Evolutionary conservation across 2,113 vertebrate species (phyloP).

Genomic region (Chelonoidis abingdonii): DNA sequence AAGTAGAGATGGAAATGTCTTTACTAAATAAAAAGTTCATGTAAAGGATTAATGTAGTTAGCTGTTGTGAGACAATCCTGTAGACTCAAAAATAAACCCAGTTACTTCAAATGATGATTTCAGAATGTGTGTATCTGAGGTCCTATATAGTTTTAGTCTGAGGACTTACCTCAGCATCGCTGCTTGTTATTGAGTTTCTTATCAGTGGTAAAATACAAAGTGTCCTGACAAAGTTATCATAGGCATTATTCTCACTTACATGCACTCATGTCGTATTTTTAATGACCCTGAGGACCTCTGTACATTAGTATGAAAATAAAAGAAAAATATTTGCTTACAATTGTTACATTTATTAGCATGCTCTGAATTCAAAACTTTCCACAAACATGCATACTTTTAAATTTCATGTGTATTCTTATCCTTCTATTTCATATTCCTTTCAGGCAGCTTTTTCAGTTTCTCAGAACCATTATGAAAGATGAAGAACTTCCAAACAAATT

Average conservation of each 20-base stretch:
- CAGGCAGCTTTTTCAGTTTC: slow-evolving; percentile 45
- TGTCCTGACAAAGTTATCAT: neutral
- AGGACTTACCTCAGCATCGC: neutral
- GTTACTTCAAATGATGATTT: neutral
- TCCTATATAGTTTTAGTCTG: neutral
- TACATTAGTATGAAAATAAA: neutral
- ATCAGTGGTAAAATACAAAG: neutral
- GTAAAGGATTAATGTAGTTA: neutral
- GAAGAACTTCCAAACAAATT: slow-evolving; percentile 9
- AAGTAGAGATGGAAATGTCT: neutral
- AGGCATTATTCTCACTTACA: neutral
- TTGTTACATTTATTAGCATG: neutral
- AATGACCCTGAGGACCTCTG: neutral
- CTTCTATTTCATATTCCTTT: slow-evolving; percentile 59
- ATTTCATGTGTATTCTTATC: neutral
- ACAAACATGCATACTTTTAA: neutral
- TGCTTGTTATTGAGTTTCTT: neutral
- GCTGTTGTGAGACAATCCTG: neutral
- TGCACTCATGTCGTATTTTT: neutral
- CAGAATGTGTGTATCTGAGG: neutral
- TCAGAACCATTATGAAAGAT: neutral
- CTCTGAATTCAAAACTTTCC: neutral
- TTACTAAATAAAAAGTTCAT: neutral
- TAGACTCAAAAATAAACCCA: neutral
- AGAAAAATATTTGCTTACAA: neutral